Conservation (phyloP, 2,113 vertebrate genomes). For the Leucopsar rothschildi region DNA sequence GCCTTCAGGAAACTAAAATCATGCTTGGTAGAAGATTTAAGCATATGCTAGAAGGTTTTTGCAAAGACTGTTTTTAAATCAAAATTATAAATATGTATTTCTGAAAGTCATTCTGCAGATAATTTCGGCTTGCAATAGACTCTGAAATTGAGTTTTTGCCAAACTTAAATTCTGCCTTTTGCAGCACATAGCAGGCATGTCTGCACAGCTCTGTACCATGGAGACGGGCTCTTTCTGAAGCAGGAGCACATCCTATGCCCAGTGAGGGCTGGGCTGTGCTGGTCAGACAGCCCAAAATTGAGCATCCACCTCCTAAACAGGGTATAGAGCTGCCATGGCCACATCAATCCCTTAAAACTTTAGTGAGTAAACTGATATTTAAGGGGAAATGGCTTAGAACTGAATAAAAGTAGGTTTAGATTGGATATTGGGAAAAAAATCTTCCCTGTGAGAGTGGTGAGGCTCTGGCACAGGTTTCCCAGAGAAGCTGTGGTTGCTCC, state of each 20-base stretch:
- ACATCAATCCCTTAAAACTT: not conserved
- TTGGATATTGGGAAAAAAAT: not conserved
- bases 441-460: not conserved
- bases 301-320: not conserved
- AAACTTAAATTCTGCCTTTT: not conserved
- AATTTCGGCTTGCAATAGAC: not conserved
- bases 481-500: not conserved
- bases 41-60: not conserved
- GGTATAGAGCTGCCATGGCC: rapidly evolving
- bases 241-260: not conserved
- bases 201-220: rapidly evolving
- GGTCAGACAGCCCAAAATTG: not conserved
- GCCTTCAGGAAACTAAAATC: not conserved
- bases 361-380: not conserved
- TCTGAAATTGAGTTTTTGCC: not conserved
- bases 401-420: not conserved
- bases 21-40: not conserved
- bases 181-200: not conserved
- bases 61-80: not conserved
- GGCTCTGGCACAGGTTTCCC: not conserved
- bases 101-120: not conserved
- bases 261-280: not conserved
- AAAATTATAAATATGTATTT: not conserved
- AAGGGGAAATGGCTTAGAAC: not conserved
- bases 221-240: not conserved